Percentiles rank a stretch among this genome's conserved stretches.
Evolutionary conservation across 2,113 vertebrate species (phyloP).

Genomic region (Poecile atricapillus): DNA sequence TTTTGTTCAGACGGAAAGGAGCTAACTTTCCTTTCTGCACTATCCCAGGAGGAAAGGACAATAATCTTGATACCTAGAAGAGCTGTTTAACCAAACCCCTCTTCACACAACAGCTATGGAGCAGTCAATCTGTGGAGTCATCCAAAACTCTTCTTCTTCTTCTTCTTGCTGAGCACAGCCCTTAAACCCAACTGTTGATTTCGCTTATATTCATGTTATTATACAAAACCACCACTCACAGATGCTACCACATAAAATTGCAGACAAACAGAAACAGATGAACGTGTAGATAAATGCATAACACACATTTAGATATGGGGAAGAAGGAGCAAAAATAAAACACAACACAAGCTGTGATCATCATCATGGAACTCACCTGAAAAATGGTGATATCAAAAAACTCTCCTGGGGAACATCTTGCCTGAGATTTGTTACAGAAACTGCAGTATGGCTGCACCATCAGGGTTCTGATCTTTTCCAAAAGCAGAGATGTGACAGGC

Average conservation of each 20-base stretch:
- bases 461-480: neutral
- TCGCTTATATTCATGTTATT: neutral
- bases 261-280: constrained; percentile 53
- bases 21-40: neutral
- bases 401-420: neutral
- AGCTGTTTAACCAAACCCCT: neutral
- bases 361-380: neutral
- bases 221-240: neutral
- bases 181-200: constrained; percentile 32
- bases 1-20: neutral
- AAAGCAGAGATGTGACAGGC: neutral
- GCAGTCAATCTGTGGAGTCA: neutral
- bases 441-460: neutral
- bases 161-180: neutral
- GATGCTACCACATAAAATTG: constrained; percentile 8
- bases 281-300: neutral
- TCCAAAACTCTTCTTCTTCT: neutral
- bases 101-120: neutral
- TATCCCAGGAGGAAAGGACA: neutral
- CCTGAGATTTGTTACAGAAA: neutral
- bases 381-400: neutral
- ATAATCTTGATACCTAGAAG: neutral
- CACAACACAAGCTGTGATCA: neutral
- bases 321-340: neutral
- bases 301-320: neutral